Percentiles rank a stretch among this genome's conserved stretches.
These are phyloP conservation scores for Hexactinellida sp. DNA, from an alignment of 37 sponge, comb jelly and placozoan genomes.

Conservation along the genomic window DNA sequence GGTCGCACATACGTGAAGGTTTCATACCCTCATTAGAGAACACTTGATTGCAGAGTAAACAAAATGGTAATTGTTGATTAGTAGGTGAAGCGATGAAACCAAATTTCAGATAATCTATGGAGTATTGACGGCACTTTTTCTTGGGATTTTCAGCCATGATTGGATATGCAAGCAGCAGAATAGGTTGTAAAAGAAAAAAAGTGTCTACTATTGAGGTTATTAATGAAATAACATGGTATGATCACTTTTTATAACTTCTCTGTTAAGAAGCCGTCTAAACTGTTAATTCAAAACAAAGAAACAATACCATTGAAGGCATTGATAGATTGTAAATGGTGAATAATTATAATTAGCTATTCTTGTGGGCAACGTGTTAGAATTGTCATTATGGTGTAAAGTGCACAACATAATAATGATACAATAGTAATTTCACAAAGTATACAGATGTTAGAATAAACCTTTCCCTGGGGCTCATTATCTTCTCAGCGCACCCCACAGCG, in stretches of 20 bases:
- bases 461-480: neutral
- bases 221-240: neutral
- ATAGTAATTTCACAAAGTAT: neutral
- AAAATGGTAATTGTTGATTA: slow-evolving; percentile 14
- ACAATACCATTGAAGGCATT: slow-evolving; percentile 9
- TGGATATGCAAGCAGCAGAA: neutral
- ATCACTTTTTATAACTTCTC: neutral
- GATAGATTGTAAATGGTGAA: neutral
- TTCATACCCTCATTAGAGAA: neutral
- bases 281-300: neutral
- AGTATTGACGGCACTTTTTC: slow-evolving; percentile 1
- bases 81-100: slow-evolving; percentile 3
- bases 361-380: neutral
- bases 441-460: neutral
- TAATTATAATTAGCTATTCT: slow-evolving; percentile 2
- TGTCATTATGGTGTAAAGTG: slow-evolving; percentile 10
- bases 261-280: neutral
- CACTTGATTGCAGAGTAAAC: slow-evolving; percentile 17
- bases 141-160: neutral
- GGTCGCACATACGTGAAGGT: neutral
- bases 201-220: slow-evolving; percentile 13
- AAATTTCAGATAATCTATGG: slow-evolving; percentile 17
- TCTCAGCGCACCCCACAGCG: neutral
- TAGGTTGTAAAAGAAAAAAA: neutral
- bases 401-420: neutral